Base-by-base conservation (phyloP, 2,113 vertebrate species). In the Hemibagrus wyckioides region DNA sequence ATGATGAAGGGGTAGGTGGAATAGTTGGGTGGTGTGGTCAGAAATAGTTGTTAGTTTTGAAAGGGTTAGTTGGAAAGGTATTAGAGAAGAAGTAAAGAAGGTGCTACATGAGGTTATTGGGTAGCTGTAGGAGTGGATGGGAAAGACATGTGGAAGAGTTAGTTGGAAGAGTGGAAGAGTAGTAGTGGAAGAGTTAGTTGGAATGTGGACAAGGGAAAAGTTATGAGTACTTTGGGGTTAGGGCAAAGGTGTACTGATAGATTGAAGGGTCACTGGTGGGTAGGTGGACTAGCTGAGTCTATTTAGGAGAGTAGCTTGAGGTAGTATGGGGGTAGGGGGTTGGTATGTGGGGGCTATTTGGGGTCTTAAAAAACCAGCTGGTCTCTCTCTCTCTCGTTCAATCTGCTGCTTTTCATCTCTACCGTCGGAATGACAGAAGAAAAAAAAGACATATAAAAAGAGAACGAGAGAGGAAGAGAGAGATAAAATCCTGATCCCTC, bases 391-490 rank as follows among this genome's bases (percentile, higher is more conserved):
- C 39, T 25, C 81, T 80, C n/a, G 33, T 54, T 80, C 50, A 54
- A 4, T 79, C 48, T 80, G 50, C 56, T 63, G 57, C 81, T 83
- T 83, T 83, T 83, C 41, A 83, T 83, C 81, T 65, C 50, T 8
- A 3, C n/a, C 56, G 50, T 54, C 11, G 3, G 50, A 80, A 80
- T 80, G 76, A 80, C 50, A 80, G 50, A 80, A 56, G 50, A n/a
- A 6, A 36, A 80, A 56, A 50, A n/a, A 63, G 4, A 63, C 25
- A 82, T n/a, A 41, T n/a, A 65, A 10, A 28, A 82, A 19, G 85
- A 36, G 28, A 80, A 50, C 44, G 9, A 91, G 44, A 92, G 57
- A 79, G 59, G 67, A 44, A 77, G 82, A 88, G 50, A 90, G 89
- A 90, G 84, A 80, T 41, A 30, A 36, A 80, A 73, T 54, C 15